A percentile compares a stretch with the other conserved stretches of the same genome.
Conservation (phyloP, 2,113 vertebrate species). For the Clupea harengus region DNA sequence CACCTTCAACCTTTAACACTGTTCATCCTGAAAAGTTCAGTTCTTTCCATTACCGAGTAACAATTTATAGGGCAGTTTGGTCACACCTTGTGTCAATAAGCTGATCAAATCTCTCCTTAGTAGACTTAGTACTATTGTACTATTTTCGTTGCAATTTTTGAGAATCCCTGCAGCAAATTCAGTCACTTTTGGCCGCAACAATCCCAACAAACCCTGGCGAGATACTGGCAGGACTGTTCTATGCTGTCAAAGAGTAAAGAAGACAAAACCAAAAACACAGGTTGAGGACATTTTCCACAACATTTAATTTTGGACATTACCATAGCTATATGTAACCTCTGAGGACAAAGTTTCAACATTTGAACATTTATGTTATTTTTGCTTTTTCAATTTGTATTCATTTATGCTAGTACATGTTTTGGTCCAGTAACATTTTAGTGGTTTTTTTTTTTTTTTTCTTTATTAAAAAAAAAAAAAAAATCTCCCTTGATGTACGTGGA, state of each 20-base stretch:
- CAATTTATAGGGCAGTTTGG: not conserved
- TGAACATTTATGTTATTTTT: constrained; percentile 65
- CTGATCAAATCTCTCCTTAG: not conserved
- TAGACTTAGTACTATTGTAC: not conserved
- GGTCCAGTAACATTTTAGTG: constrained; percentile 83
- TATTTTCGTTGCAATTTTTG: too few species aligned
- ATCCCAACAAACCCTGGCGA: too few species aligned
- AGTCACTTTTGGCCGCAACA: too few species aligned
- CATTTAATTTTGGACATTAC: constrained; percentile 92
- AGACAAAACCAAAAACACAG: constrained; percentile 22
- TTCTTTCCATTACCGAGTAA: not conserved
- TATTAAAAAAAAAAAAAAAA: not conserved
- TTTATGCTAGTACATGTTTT: constrained; percentile 76
- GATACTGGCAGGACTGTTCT: too few species aligned
- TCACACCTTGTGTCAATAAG: not conserved
- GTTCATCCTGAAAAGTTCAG: not conserved
- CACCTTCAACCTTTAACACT: constrained; percentile 6
- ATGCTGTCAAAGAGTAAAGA: not conserved
- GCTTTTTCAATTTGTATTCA: constrained; percentile 41
- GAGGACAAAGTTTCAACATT: constrained; percentile 72
- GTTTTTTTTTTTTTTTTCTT: constrained; percentile 72
- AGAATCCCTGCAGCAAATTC: too few species aligned
- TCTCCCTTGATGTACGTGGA: constrained; percentile 64
- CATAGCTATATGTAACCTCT: constrained; percentile 87
- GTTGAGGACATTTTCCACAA: constrained; percentile 73